Percentiles rank a stretch among this genome's conserved stretches.
phyloP scores from a whole-genome alignment of 2,113 vertebrate species.

The Acrocephalus arundinaceus region DNA sequence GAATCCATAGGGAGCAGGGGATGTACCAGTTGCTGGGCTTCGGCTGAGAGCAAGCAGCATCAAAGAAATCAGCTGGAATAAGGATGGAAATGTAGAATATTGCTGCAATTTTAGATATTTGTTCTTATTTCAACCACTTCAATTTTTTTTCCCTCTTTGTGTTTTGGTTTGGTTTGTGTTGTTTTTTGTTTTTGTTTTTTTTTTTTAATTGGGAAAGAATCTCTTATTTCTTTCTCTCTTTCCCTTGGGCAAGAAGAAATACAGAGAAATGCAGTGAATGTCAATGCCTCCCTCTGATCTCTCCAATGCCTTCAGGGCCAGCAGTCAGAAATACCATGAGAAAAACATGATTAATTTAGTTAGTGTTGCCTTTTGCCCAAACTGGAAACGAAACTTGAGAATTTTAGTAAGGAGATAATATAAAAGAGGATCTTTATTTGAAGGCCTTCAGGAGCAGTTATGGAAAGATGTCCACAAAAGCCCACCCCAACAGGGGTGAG shows the following conservation, averaged over 20 bases:
- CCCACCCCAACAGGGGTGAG: neutral
- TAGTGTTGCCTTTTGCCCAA: neutral
- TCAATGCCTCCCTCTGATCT: neutral
- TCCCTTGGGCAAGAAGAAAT: neutral
- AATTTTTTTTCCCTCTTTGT: fast-evolving
- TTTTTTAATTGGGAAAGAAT: neutral
- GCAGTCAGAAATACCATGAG: neutral
- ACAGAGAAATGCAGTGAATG: neutral
- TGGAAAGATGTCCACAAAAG: neutral
- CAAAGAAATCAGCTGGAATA: neutral
- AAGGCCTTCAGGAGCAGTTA: neutral
- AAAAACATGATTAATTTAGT: neutral
- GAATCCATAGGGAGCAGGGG: neutral
- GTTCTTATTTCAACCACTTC: neutral
- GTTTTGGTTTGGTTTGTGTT: neutral
- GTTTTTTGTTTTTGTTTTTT: too few species aligned
- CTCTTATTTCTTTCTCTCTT: neutral
- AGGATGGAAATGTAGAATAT: neutral
- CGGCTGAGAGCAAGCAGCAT: neutral
- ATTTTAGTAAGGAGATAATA: neutral
- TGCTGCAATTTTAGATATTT: neutral
- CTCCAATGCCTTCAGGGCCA: neutral
- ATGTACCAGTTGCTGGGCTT: neutral
- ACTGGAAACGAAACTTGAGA: neutral
- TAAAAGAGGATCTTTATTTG: neutral